Conservation (phyloP, 2,888 invertebrate species). For the Ceratothoa steindachneri region DNA sequence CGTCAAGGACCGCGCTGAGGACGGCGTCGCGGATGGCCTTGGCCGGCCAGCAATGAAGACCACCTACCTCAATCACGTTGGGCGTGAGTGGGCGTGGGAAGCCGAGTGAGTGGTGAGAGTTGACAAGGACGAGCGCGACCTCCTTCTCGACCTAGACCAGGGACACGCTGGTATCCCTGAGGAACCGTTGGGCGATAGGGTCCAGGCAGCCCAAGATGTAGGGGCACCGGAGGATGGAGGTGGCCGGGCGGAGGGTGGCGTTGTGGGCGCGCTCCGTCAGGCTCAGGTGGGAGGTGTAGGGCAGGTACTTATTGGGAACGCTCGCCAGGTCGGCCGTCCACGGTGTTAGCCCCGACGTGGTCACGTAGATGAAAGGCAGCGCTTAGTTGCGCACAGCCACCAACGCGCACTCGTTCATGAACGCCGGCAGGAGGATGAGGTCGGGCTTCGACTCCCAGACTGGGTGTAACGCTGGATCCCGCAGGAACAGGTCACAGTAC, state of each 20-base stretch:
- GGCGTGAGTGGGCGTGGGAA: conserved; percentile 41
- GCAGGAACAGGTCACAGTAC: conserved; percentile 44
- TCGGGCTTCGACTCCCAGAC: conserved; percentile 50
- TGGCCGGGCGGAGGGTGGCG: conserved; percentile 50
- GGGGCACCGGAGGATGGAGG: conserved; percentile 6
- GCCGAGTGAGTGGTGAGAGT: conserved; percentile 46
- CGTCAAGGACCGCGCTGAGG: conserved; percentile 27
- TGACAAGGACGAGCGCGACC: conserved; percentile 27
- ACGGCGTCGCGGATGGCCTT: conserved; percentile 27
- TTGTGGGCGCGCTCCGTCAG: conserved; percentile 60
- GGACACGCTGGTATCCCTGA: conserved; percentile 18
- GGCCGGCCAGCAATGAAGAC: conserved; percentile 42
- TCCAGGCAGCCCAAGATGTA: conserved; percentile 18
- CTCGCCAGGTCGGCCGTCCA: conserved; percentile 58
- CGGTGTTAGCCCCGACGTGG: conserved; percentile 51
- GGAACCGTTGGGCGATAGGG: conserved; percentile 4
- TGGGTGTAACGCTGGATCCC: conserved; percentile 32
- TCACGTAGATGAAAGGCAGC: conserved; percentile 49
- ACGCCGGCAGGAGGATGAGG: conserved; percentile 57
- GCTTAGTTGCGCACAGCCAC: conserved; percentile 58
- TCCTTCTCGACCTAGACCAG: conserved; percentile 21
- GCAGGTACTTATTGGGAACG: conserved; percentile 60
- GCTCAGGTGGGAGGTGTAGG: conserved; percentile 56
- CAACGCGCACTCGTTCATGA: conserved; percentile 56
- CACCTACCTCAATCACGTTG: conserved; percentile 46